Evolutionary conservation across 2,797 vertebrate species (phyloP).

Genomic region (Anniella stebbinsi): DNA sequence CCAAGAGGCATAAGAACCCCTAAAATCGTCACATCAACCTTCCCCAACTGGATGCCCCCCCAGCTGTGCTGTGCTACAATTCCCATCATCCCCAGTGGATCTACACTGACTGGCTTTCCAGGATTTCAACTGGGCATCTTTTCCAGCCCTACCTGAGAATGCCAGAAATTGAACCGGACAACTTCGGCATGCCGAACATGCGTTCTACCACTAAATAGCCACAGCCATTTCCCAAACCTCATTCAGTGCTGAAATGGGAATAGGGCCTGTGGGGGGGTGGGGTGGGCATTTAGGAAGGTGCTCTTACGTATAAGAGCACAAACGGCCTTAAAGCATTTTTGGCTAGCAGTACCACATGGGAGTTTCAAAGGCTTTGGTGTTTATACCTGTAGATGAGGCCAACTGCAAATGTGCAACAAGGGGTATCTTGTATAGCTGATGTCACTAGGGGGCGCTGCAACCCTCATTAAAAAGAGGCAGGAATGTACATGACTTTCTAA

Average conservation of each 20-base stretch:
- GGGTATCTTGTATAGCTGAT: not conserved
- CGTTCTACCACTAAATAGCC: not conserved
- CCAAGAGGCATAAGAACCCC: too few species aligned
- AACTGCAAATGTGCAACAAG: not conserved
- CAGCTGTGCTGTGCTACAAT: too few species aligned
- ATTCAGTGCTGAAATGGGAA: not conserved
- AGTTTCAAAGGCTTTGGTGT: not conserved
- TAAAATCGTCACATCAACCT: too few species aligned
- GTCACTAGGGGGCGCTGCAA: constrained; percentile 39
- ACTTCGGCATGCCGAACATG: too few species aligned
- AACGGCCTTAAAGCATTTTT: not conserved
- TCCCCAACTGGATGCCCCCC: too few species aligned
- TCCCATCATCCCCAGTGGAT: too few species aligned
- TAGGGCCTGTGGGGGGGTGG: not conserved
- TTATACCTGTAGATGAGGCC: not conserved
- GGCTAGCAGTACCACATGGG: not conserved
- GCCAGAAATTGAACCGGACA: too few species aligned
- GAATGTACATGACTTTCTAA: not conserved
- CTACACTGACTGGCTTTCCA: too few species aligned
- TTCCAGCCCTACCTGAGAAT: too few species aligned
- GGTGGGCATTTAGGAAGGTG: not conserved
- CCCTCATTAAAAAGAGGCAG: not conserved
- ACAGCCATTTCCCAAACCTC: too few species aligned
- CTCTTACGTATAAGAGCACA: not conserved
- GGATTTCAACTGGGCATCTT: too few species aligned